Evolutionary conservation across 2,113 vertebrate genomes (phyloP).

Genomic region (Mormoops blainvillei): DNA sequence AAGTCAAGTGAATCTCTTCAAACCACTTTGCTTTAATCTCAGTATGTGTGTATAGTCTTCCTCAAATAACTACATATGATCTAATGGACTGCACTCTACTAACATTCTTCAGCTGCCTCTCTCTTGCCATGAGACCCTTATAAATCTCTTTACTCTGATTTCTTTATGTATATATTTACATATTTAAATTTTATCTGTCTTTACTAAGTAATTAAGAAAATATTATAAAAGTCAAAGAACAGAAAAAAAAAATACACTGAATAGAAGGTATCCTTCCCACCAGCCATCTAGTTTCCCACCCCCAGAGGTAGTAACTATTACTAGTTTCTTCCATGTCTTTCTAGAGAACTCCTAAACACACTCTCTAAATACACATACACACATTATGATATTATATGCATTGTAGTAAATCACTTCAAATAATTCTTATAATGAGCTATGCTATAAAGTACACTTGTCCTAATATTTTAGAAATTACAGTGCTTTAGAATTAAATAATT

Average conservation of each 20-base stretch:
- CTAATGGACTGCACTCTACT: background rate
- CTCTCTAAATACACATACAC: background rate
- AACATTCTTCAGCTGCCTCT: background rate
- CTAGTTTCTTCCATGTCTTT: background rate
- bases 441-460: background rate
- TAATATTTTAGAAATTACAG: constrained; percentile 26
- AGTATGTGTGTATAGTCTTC: background rate
- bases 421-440: background rate
- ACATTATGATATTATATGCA: background rate
- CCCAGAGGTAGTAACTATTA: background rate
- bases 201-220: constrained; percentile 9
- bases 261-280: background rate
- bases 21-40: background rate
- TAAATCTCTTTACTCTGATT: background rate
- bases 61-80: background rate
- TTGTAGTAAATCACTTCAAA: constrained; percentile 16
- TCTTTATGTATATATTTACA: background rate
- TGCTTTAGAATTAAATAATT: constrained; percentile 23
- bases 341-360: background rate
- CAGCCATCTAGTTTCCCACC: background rate
- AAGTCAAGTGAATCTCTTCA: background rate
- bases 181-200: background rate
- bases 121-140: background rate
- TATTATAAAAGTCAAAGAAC: background rate
- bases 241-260: constrained; percentile 12